Evolutionary conservation across 1,140 invertebrate genomes (phyloP).

Genomic region (Drosophila trapezifrons): DNA sequence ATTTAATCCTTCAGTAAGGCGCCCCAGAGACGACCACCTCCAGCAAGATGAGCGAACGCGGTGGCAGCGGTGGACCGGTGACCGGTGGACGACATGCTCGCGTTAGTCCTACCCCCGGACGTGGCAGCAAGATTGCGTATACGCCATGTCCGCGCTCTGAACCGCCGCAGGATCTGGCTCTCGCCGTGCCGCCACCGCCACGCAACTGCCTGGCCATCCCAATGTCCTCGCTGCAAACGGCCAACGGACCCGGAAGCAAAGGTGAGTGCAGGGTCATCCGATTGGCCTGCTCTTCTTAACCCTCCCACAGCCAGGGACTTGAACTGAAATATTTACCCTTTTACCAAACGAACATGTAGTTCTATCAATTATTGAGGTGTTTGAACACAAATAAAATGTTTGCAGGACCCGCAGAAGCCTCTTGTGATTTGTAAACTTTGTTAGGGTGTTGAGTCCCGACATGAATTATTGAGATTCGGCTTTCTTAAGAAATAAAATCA

Average conservation of each 20-base stretch:
- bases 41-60: conserved; percentile 4
- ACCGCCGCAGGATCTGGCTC: conserved; percentile 84
- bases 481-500: background rate
- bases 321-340: background rate
- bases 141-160: conserved; percentile 86
- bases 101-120: conserved; percentile 85
- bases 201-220: conserved; percentile 77
- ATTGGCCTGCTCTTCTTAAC: conserved; percentile 19
- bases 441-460: background rate
- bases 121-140: conserved; percentile 85
- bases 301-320: background rate
- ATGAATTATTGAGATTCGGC: conserved; percentile 1
- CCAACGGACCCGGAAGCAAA: conserved; percentile 67
- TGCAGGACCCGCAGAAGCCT: background rate
- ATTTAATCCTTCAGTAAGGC: conserved; percentile 42
- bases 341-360: background rate
- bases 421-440: background rate
- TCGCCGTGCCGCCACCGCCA: conserved; percentile 40
- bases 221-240: conserved; percentile 81
- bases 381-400: background rate
- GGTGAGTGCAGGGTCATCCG: conserved; percentile 43
- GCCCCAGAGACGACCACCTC: conserved; percentile 1
- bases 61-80: conserved; percentile 53
- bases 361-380: conserved; percentile 11
- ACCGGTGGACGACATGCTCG: conserved; percentile 74